Evolutionary conservation across 2,888 invertebrate species (phyloP), one percentile per base, ranked within the genome.

Genomic region (Ophioninae sp.): DNA sequence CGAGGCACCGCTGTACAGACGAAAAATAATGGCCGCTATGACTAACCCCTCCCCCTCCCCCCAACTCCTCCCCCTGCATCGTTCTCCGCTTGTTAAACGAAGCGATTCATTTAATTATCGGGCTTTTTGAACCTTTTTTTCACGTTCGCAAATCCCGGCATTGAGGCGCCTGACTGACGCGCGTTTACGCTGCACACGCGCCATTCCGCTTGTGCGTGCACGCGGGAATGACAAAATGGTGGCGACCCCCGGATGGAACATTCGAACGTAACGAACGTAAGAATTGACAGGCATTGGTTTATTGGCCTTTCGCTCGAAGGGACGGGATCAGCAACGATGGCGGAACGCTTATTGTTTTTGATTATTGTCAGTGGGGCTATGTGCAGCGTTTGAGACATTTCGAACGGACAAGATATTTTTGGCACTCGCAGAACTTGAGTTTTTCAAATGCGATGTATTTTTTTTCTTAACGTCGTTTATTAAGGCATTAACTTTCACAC

Each of bases 1-100:
- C 72, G 76, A 73, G 83, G 67, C 76, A 70, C 72, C 67, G 65
- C 76, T 68, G 50, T 59, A 61, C 30, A 72, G 65, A 50, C 50
- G 50, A 70, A 79, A 79, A 83, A 83, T 83, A 80, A 80, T 83
- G 75, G 76, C 67, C 44, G 70, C 79, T 76, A 73, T 76, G 79
- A 67, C 50, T 73, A 62, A 20, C 68, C 30, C 61, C 57, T 44
- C 50, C 56, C 65, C 7, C 21, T 23, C 73, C 57, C 62, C 56
- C 65, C 41, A 41, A 17, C 50, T 13, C 44, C 44, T 2, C 59
- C 20, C 20, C 21, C 0, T 17, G 20, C 20, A 8, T 30, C 39
- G 30, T 67, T 41, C 61, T 17, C 68, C 23, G 79, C 65, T 77
- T 56, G 83, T 68, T 73, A 68, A 76, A 80, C 83, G 75, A 79